Evolutionary conservation across 2,888 invertebrate genomes (phyloP).

Genomic region (Tinea pellionella): DNA sequence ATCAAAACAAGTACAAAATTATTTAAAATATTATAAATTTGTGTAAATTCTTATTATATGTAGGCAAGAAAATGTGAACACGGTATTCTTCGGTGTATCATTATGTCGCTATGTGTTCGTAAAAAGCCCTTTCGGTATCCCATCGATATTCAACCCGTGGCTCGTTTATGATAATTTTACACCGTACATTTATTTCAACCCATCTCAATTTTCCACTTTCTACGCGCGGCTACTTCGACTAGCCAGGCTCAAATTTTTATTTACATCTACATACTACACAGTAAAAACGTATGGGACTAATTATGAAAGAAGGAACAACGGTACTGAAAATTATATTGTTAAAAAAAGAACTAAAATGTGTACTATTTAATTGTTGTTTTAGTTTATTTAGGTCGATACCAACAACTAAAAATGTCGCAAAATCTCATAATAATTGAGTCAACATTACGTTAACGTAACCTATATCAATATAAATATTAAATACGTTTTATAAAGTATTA

Average conservation of each 20-base stretch:
- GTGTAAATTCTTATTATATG: not conserved
- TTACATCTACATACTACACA: not conserved
- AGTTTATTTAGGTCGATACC: too few relatives aligned
- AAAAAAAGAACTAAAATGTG: not conserved
- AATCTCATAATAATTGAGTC: too few relatives aligned
- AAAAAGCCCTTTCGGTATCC: not conserved
- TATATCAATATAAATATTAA: too few relatives aligned
- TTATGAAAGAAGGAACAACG: not conserved
- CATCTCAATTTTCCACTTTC: slow-evolving; percentile 4
- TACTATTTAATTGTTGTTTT: too few relatives aligned
- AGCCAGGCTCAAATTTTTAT: not conserved
- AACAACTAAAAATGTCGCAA: too few relatives aligned
- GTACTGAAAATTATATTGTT: not conserved
- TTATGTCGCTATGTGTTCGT: not conserved
- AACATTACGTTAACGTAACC: too few relatives aligned
- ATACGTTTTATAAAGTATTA: too few relatives aligned
- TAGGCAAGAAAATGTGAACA: not conserved
- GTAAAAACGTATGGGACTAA: not conserved
- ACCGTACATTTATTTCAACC: slow-evolving; percentile 6
- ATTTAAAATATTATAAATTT: not conserved
- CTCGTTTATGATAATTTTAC: slow-evolving; percentile 6
- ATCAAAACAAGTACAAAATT: too few relatives aligned
- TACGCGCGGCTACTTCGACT: not conserved
- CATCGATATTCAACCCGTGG: slow-evolving; percentile 4
- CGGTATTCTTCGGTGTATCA: not conserved